Base-by-base conservation (phyloP, 2,888 invertebrate genomes). In the Rhagophthalmus giganteus region DNA sequence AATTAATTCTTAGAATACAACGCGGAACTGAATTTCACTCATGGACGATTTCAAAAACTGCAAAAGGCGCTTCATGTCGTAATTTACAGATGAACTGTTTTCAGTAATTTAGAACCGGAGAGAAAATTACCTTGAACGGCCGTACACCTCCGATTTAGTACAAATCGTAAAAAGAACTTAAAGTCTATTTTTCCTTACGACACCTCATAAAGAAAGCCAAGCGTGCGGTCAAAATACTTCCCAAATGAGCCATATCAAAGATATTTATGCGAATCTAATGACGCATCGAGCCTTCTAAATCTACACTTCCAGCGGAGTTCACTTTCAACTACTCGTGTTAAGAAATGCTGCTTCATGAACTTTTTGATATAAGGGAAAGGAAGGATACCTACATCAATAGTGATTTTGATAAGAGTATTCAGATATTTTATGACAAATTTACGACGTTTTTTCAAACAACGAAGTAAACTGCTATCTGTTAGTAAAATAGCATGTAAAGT, bases 1-100 rank as follows among this genome's bases (percentile, higher is more conserved):
- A 64, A 66, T 63, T 64, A 62, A 61, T 47, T 39, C 58, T 55
- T 56, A 56, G 47, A 57, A 45, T 51, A 50, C 20, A 49, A 46
- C 56, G 55, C 49, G 60, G 58, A 57, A 61, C 58, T 58, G 60
- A 63, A 65, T 67, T 68, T 67, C 66, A 67, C 60, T 59, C 66
- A 62, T 65, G 64, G 64, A 57, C 65, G 66, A 57, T 59, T 64
- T 62, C 66, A 65, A 65, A 67, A 66, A 64, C 65, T 62, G 66
- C 63, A 62, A 65, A 65, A 68, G 65, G 34, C 64, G 61, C 64
- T 62, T 59, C 60, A 57, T 60, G 66, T 64, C 66, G 69, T 70
- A 70, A 70, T 67, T 70, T 59, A 70, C 70, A 70, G 67, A 69
- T 64, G 67, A 70, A 64, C 66, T 68, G 62, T 69, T 71, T 66